These are phyloP conservation scores for Aphelocoma coerulescens DNA, from an alignment of 2,113 vertebrate genomes.

Conservation along the genomic window DNA sequence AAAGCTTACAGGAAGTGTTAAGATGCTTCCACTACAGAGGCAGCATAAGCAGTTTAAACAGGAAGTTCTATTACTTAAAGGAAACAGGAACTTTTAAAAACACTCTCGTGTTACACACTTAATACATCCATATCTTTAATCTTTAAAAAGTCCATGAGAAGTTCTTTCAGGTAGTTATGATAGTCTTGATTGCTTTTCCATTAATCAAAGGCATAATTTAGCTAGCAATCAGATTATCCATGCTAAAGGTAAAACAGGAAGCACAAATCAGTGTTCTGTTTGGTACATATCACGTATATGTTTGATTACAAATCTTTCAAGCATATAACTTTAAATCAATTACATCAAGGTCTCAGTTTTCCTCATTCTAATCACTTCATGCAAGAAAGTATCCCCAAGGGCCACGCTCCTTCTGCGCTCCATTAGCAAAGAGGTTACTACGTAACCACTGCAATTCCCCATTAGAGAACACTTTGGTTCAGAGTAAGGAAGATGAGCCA, in stretches of 20 bases:
- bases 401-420: background rate
- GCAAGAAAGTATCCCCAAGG: background rate
- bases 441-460: background rate
- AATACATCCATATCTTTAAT: background rate
- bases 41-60: background rate
- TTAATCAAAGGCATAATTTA: conserved; percentile 33
- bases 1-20: background rate
- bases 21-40: background rate
- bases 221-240: conserved; percentile 10
- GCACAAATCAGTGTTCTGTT: background rate
- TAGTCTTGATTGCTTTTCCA: conserved; percentile 26
- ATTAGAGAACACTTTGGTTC: background rate
- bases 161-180: background rate
- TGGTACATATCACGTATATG: background rate
- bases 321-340: background rate
- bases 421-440: background rate
- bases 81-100: background rate
- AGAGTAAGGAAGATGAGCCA: background rate
- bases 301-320: conserved; percentile 34
- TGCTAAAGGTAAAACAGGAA: conserved; percentile 20
- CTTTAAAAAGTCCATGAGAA: background rate
- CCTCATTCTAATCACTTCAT: background rate
- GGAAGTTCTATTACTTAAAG: background rate
- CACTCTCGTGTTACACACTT: background rate
- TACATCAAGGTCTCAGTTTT: background rate